These are phyloP conservation scores for Psittacula echo DNA, from an alignment of 2,797 vertebrate species.

Conservation along the genomic window DNA sequence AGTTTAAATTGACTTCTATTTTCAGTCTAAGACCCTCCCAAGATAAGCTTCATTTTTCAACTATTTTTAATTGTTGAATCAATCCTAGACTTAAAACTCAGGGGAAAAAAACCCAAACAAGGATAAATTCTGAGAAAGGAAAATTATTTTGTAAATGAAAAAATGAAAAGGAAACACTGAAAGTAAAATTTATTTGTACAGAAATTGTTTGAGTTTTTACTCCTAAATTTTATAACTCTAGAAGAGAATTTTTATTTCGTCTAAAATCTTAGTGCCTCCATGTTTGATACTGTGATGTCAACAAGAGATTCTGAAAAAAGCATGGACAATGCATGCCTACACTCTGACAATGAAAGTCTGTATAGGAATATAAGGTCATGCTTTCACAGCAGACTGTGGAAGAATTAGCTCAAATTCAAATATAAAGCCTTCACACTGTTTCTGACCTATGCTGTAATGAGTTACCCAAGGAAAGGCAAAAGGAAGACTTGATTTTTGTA, in stretches of 20 bases:
- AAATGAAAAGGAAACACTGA: neutral
- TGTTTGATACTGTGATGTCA: neutral
- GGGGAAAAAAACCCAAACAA: neutral
- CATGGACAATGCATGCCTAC: neutral
- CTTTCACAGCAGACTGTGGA: neutral
- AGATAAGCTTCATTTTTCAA: neutral
- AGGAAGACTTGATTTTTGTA: neutral
- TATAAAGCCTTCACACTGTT: neutral
- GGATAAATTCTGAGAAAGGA: neutral
- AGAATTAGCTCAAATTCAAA: neutral
- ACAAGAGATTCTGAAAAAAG: neutral
- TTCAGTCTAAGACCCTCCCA: neutral
- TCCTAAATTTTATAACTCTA: neutral
- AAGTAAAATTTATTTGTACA: neutral
- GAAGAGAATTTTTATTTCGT: neutral
- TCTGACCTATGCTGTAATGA: neutral
- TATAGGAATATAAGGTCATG: neutral
- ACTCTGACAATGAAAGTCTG: neutral
- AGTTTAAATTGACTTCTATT: neutral
- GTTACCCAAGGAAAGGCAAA: neutral
- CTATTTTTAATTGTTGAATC: neutral
- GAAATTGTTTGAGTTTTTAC: neutral
- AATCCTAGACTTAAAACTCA: neutral
- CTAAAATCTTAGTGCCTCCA: neutral
- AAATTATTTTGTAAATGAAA: neutral